Evolutionary conservation across 2,888 invertebrate species (phyloP), one percentile per base, ranked within the genome.

Genomic region (Malachius bipustulatus): DNA sequence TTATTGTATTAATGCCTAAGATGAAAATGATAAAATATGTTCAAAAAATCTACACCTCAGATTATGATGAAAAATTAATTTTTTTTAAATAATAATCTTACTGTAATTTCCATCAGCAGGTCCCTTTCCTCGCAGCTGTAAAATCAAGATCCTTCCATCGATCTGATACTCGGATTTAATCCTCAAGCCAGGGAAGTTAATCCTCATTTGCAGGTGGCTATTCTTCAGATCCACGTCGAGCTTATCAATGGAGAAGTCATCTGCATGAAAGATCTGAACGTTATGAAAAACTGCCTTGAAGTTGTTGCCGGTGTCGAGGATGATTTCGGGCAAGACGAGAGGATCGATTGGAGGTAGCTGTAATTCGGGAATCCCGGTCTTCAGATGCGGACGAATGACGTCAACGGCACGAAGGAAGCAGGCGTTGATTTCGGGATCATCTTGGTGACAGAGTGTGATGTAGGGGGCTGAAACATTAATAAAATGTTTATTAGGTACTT

Each of bases 311-410:
- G 70, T 63, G 53, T 73, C 71, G 44, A 82, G 66, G 48, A 71
- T 71, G 32, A 81, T 64, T 42, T 75, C 72, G 0, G 80, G 76
- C 4, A 82, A 64, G 2, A 55, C 59, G 40, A 82, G 66, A 0
- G 82, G 82, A 39, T 82, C 78, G 42, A 78, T 63, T 0, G 71
- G 60, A 1, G 82, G 82, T 29, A 82, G 71, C 8, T 66, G 63
- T 1, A 82, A 59, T 46, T 75, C 75, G 0, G 73, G 70, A 34
- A 82, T 74, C 2, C 82, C 82, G 1, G 55, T 41, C 1, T 57
- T 59, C 8, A 82, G 55, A 26, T 69, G 60, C 0, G 73, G 70
- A 32, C 67, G 63, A 39, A 82, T 57, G 0, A 55, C 53, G 32
- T 77, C 71, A 1, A 81, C 61, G 1, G 72, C 72, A 13, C 68